These are phyloP conservation scores for Mohoua ochrocephala DNA, from an alignment of 2,113 vertebrate genomes.

Conservation along the genomic window DNA sequence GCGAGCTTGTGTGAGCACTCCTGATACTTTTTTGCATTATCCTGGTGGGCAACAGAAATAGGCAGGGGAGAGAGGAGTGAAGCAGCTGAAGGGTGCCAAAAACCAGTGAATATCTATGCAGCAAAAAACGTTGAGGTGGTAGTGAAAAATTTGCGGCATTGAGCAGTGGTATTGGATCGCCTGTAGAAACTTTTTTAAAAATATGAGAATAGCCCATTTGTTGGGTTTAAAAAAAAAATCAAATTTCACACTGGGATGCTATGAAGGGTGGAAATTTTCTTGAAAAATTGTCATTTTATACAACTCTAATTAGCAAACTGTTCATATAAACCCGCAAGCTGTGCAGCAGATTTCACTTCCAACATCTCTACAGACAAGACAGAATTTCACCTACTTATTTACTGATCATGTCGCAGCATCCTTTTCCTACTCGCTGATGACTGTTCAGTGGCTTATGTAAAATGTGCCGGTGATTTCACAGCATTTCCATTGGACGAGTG, in stretches of 20 bases:
- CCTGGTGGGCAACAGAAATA: constrained; percentile 40
- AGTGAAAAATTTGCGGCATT: background rate
- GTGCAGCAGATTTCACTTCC: constrained; percentile 66
- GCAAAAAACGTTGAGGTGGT: background rate
- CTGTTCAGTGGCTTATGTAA: constrained; percentile 34
- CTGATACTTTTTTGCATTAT: constrained; percentile 38
- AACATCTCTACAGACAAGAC: constrained; percentile 49
- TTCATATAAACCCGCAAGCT: constrained; percentile 65
- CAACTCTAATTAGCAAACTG: constrained; percentile 66
- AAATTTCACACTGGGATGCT: constrained; percentile 36
- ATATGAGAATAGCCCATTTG: constrained; percentile 33
- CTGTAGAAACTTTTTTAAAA: constrained; percentile 13
- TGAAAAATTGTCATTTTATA: constrained; percentile 64
- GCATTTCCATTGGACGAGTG: constrained; percentile 8
- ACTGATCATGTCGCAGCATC: constrained; percentile 46
- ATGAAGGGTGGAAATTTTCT: constrained; percentile 61
- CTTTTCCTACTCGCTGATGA: constrained; percentile 9
- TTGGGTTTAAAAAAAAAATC: constrained; percentile 29
- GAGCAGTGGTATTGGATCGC: background rate
- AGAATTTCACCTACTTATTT: constrained; percentile 69
- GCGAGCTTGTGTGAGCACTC: constrained; percentile 6
- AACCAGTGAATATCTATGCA: background rate
- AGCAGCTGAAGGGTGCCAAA: constrained; percentile 33
- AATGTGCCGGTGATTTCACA: constrained; percentile 10
- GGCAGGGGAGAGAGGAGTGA: constrained; percentile 21